Conservation (phyloP, 2,113 vertebrate genomes). For the Bubo bubo region DNA sequence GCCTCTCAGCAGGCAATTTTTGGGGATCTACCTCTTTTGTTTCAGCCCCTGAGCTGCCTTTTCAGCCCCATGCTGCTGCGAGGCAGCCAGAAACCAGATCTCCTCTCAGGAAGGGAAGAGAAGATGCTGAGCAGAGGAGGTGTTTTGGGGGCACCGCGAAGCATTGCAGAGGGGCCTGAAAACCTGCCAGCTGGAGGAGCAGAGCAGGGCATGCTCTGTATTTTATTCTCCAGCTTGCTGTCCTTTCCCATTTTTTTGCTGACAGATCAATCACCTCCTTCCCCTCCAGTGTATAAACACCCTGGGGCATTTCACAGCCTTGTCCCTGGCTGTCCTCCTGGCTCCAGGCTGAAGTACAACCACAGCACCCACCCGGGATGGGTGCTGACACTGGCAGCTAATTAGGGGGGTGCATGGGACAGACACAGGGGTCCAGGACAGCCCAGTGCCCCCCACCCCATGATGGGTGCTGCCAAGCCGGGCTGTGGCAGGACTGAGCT, state of each 20-base stretch:
- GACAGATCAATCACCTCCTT: neutral
- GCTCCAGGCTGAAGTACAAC: neutral
- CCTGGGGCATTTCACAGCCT: neutral
- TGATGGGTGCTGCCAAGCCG: accelerated
- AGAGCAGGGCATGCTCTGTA: neutral
- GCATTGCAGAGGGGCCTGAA: neutral
- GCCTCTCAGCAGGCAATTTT: neutral
- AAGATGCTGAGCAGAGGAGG: neutral
- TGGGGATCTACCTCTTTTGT: neutral
- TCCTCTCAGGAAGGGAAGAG: neutral
- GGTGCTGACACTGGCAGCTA: neutral
- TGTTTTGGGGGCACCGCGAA: neutral
- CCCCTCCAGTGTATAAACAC: neutral
- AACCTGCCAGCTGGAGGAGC: neutral
- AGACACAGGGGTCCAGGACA: neutral
- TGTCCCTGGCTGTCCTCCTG: accelerated
- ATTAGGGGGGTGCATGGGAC: neutral
- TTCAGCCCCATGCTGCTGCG: neutral
- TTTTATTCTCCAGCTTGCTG: neutral
- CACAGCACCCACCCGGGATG: neutral
- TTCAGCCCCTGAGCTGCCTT: neutral
- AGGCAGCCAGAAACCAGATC: neutral
- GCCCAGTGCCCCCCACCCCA: neutral
- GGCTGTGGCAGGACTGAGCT: neutral
- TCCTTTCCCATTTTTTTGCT: neutral